A percentile compares a stretch with the other conserved stretches of the same genome.
These are phyloP conservation scores for Varroa destructor DNA, from an alignment of 1,140 invertebrate species.

Conservation along the genomic window DNA sequence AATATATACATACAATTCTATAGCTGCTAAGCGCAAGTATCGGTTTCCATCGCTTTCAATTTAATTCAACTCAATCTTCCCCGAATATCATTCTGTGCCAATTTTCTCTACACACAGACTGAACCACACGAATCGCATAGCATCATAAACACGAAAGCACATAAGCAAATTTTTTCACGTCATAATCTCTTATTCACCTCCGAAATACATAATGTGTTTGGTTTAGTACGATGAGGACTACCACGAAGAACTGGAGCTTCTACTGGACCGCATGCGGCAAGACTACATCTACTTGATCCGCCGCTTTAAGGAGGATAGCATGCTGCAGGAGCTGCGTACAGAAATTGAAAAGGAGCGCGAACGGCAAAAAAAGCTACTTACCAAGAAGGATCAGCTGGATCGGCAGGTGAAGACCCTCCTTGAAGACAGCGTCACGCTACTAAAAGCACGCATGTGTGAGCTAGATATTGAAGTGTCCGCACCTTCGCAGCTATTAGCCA, in stretches of 20 bases:
- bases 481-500: slow-evolving; percentile 66
- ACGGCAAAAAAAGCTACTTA: slow-evolving; percentile 56
- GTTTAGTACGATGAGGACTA: background rate
- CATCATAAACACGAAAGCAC: too few relatives aligned
- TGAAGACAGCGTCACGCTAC: slow-evolving; percentile 71
- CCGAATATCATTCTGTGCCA: too few relatives aligned
- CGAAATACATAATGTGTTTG: too few relatives aligned
- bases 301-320: slow-evolving; percentile 62
- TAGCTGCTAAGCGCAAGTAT: too few relatives aligned
- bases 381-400: slow-evolving; percentile 65
- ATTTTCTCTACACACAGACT: too few relatives aligned
- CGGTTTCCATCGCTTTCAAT: too few relatives aligned
- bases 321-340: slow-evolving; percentile 54
- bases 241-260: slow-evolving; percentile 67
- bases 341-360: slow-evolving; percentile 66
- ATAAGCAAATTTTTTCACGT: too few relatives aligned
- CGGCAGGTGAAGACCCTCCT: slow-evolving; percentile 79
- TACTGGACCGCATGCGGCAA: slow-evolving; percentile 65
- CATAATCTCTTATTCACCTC: too few relatives aligned
- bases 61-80: too few relatives aligned
- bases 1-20: too few relatives aligned
- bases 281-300: slow-evolving; percentile 68
- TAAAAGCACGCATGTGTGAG: slow-evolving; percentile 78
- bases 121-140: too few relatives aligned
- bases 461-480: slow-evolving; percentile 68